A percentile compares a stretch with the other conserved stretches of the same genome.
These are phyloP conservation scores for Calcarius lapponicus DNA, from an alignment of 2,797 vertebrate genomes.

Conservation along the genomic window DNA sequence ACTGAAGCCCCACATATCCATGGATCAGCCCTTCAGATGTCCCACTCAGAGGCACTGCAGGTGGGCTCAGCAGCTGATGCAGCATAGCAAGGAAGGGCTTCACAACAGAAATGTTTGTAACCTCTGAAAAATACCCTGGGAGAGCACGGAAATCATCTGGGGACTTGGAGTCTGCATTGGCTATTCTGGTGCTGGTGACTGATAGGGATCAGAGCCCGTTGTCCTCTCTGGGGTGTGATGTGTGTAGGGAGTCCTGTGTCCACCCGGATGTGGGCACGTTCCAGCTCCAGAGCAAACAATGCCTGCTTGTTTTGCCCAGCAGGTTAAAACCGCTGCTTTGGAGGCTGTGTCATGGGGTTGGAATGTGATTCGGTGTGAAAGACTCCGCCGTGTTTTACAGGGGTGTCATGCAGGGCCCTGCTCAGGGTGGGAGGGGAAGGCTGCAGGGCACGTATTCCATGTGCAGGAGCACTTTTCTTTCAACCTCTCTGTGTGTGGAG, in stretches of 20 bases:
- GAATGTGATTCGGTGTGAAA: conserved; percentile 38
- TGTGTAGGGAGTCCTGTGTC: neutral
- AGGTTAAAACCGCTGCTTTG: neutral
- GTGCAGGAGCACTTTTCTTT: neutral
- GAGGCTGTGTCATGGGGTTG: conserved; percentile 35
- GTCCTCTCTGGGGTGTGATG: neutral
- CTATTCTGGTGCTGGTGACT: neutral
- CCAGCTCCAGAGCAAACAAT: conserved; percentile 43
- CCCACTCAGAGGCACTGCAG: neutral
- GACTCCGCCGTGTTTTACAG: neutral
- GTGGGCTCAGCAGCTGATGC: neutral
- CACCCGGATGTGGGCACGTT: neutral
- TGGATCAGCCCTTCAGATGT: neutral
- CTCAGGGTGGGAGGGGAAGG: neutral
- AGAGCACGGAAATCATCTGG: neutral
- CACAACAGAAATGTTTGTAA: neutral
- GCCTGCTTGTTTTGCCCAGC: conserved; percentile 17
- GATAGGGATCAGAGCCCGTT: neutral
- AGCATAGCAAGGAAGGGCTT: neutral
- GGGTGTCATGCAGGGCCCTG: neutral
- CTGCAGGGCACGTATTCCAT: neutral
- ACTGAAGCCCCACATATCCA: rapidly evolving
- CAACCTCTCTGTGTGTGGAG: neutral
- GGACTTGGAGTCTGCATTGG: neutral
- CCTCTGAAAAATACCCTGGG: neutral